Base-by-base conservation (phyloP, 2,797 vertebrate genomes). In the Pagetopsis macropterus region DNA sequence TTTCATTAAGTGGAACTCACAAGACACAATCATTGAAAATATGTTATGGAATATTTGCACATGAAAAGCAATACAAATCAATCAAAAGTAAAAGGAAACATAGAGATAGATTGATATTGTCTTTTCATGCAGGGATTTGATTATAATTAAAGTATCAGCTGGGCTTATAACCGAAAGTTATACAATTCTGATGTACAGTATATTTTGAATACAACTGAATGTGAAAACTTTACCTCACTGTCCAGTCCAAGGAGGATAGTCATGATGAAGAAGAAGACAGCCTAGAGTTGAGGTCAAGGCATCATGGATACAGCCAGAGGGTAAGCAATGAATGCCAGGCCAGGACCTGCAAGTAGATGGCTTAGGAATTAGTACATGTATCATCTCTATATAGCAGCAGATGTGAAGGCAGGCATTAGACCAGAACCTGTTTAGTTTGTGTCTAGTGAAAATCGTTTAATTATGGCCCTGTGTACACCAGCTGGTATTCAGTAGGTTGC, bases 251-350 rank as follows among this genome's bases (percentile, higher is more conserved):
- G 51, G 13, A 54, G 7, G 23, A 54, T 54, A 54, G 14, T 27
- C 51, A 54, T 54, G 0, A 54, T 27, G 21, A 54, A 54, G 23
- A 54, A 54, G 51, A 1, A 16, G 23, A 6, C 21, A 31, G 51
- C 51, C 51, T 23, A 54, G 51, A 54, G 51, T 54, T 54, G 51
- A 3, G 51, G 51, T 54, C 31, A 54, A 54, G 51, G 51, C 51
- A 54, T 54, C 51, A 54, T 27, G 51, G 51, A 2, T 27, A 31
- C 23, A 27, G 51, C 51, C 21, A 14, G 51, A 54, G 51, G 51
- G 23, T 54, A 54, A 13, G 51, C 51, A 27, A 54, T 54, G 23
- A 54, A 51, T 21, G 49, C 49, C 49, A 51, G 49, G 19, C 49
- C 49, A 0, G 49, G 49, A 51, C 49, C 49, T 54, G 51, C 51